Base-by-base conservation (phyloP, 2,797 vertebrate species). In the Danio jaintianensis region DNA sequence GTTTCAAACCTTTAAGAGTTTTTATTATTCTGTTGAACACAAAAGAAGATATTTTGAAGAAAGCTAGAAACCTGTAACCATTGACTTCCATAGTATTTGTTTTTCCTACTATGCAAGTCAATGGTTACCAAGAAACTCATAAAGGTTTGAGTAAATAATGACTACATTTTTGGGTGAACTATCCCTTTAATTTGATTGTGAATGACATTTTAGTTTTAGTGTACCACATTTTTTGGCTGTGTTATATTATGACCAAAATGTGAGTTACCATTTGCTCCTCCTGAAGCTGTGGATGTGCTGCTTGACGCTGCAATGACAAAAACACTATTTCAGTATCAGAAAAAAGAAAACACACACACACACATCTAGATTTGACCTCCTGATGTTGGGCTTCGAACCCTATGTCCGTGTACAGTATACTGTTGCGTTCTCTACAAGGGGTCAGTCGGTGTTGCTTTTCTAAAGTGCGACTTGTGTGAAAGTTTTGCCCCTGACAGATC, bases 291-390 rank as follows among this genome's bases (percentile, higher is more conserved):
- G 45, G 84, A 82, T 29, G 82, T 73, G 56, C 83, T 76, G 82
- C 84, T 77, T 42, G 83, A 81, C 18, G 86, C 85, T 89, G 77
- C 4, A 58, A 78, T 69, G 3, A 62, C 62, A 88, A 79, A 75
- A 68, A 75, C 43, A 43, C 29, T 20, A 48, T 6, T 80, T 29
- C 12, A 71, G 8, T n/a, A 63, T 61, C 45, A 22, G 8, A 40
- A 7, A 56, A 62, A 18, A 16, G 13, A 53, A 40, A 9, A 43
- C n/a, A 29, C 18, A 64, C n/a, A n/a, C n/a, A n/a, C n/a, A n/a
- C 29, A 29, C 29, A 29, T 43, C 47, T 53, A 48, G 7, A 62
- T 43, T 15, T 63, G n/a, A 38, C 55, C 11, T 63, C 40, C 10
- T 43, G 6, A 81, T 74, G 15, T 18, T 47, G 0, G 12, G 9